A percentile compares a stretch with the other conserved stretches of the same genome.
Conservation (phyloP, 2,113 vertebrate species). For the Tauraco erythrolophus region DNA sequence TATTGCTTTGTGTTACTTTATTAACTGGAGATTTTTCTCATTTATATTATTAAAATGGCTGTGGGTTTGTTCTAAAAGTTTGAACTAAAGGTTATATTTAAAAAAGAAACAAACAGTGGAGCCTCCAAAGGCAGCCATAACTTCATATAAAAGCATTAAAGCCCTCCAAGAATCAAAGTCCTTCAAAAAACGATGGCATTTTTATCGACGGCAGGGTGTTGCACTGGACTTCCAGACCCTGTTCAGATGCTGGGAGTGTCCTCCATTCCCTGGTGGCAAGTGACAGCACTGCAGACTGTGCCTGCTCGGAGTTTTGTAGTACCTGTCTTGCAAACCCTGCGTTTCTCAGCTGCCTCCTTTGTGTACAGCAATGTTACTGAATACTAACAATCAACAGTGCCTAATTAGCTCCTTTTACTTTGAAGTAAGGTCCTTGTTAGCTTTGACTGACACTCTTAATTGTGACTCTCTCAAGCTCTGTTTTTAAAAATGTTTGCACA, state of each 20-base stretch:
- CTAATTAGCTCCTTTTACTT: slow-evolving; percentile 36
- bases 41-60: neutral
- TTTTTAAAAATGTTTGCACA: slow-evolving; percentile 49
- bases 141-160: neutral
- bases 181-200: neutral
- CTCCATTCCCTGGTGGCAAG: neutral
- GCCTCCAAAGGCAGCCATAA: neutral
- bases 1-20: neutral
- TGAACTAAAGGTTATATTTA: neutral
- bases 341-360: neutral
- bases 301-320: neutral
- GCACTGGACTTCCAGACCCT: neutral
- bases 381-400: slow-evolving; percentile 4
- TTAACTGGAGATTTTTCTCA: neutral
- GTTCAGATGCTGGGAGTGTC: neutral
- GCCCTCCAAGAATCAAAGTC: rapidly evolving
- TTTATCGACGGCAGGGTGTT: neutral
- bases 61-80: neutral
- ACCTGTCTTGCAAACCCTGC: neutral
- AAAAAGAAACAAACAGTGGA: neutral
- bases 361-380: neutral
- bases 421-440: slow-evolving; percentile 34
- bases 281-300: neutral
- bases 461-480: slow-evolving; percentile 29
- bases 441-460: slow-evolving; percentile 62